phyloP scores from a whole-genome alignment of 30 jellyfish, hydroid and myxozoan genomes.

The Chrysaora quinquecirrha region DNA sequence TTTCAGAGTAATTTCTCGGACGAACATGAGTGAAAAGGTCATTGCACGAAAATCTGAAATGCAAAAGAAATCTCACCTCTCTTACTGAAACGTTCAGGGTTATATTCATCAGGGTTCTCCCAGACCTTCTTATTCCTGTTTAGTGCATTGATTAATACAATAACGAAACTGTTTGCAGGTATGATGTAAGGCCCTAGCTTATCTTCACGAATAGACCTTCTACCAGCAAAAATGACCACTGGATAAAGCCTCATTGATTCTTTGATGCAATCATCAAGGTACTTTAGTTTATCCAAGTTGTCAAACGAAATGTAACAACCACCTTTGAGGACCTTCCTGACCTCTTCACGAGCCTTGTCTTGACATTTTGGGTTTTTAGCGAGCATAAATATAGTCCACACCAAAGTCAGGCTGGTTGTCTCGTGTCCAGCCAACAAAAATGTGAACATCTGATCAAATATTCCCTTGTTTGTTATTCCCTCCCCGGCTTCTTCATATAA shows the following conservation, averaged over 20 bases:
- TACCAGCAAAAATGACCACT: not conserved
- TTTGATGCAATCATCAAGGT: too few species aligned
- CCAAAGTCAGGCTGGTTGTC: slow-evolving; percentile 45
- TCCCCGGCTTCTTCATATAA: too few species aligned
- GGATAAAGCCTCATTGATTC: slow-evolving; percentile 53
- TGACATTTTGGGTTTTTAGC: slow-evolving; percentile 21
- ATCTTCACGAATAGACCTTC: slow-evolving; percentile 15
- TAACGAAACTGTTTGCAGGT: slow-evolving; percentile 10
- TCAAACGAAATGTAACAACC: slow-evolving; percentile 4
- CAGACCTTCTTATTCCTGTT: slow-evolving; percentile 29
- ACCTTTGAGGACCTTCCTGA: too few species aligned
- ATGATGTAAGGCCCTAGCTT: slow-evolving; percentile 46
- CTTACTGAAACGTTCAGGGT: slow-evolving; percentile 12
- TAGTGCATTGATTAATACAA: slow-evolving; percentile 8
- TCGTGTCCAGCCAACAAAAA: slow-evolving; percentile 71
- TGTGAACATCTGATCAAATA: slow-evolving; percentile 48
- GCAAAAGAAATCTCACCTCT: too few species aligned
- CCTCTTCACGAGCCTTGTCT: too few species aligned
- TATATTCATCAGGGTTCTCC: too few species aligned
- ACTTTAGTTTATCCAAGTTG: slow-evolving; percentile 11
- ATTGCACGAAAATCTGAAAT: too few species aligned
- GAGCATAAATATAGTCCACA: slow-evolving; percentile 31
- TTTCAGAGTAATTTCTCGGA: too few species aligned
- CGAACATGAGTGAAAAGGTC: too few species aligned
- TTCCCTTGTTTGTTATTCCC: slow-evolving; percentile 44